Percentiles rank a stretch among this genome's conserved stretches.
Evolutionary conservation across 1,140 invertebrate genomes (phyloP).

Genomic region (Alviniconcha marisindica): DNA sequence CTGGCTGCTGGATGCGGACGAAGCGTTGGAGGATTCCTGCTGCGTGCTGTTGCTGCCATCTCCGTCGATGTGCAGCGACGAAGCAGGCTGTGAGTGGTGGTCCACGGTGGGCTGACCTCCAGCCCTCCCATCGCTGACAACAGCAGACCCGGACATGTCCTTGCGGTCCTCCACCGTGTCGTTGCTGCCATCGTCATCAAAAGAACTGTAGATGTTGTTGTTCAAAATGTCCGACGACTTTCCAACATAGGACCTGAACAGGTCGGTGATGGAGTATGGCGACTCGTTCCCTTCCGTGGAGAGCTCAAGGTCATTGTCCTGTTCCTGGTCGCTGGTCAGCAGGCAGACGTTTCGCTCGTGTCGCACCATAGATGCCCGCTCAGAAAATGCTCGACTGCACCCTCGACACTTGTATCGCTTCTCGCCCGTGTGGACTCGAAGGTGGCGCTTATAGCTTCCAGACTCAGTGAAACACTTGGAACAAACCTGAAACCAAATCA

Average conservation of each 20-base stretch:
- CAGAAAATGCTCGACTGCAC: conserved; percentile 45
- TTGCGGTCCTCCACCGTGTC: no score
- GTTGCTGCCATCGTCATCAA: background rate
- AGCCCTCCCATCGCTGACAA: no score
- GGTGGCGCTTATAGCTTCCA: conserved; percentile 47
- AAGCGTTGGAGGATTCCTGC: background rate
- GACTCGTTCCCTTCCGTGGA: background rate
- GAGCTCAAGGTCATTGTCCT: background rate
- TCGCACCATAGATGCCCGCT: conserved; percentile 37
- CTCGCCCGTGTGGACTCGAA: conserved; percentile 49
- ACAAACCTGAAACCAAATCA: conserved; percentile 26
- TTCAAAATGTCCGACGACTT: background rate
- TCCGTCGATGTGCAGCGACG: background rate
- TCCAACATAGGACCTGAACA: conserved; percentile 11
- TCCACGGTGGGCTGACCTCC: no score
- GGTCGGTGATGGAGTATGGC: background rate
- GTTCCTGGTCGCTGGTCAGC: background rate
- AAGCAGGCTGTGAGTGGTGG: no score
- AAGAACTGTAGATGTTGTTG: conserved; percentile 20
- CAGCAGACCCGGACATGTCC: no score
- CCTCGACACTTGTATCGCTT: conserved; percentile 41
- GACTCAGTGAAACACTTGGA: conserved; percentile 47
- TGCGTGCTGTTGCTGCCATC: background rate
- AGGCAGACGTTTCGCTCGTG: conserved; percentile 42
- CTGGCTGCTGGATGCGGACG: no score